A percentile compares a stretch with the other conserved stretches of the same genome.
These are phyloP conservation scores for Catocala sponsa DNA, from an alignment of 2,888 invertebrate species.

Conservation along the genomic window DNA sequence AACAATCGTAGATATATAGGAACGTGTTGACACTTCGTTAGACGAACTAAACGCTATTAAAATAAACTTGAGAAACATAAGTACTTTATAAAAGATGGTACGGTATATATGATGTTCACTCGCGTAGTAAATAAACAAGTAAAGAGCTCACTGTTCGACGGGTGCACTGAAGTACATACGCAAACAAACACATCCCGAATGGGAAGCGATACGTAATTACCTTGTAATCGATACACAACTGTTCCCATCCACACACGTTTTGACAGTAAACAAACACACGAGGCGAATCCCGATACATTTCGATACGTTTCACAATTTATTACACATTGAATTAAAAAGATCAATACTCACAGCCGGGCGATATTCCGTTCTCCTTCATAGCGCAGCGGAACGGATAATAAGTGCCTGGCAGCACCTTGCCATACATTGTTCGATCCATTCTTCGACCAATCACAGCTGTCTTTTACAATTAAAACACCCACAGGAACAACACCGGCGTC, in stretches of 20 bases:
- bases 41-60: slow-evolving; percentile 67
- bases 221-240: slow-evolving; percentile 36
- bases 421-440: slow-evolving; percentile 97
- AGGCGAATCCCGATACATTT: slow-evolving; percentile 20
- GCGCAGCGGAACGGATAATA: slow-evolving; percentile 96
- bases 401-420: slow-evolving; percentile 94
- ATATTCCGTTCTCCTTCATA: slow-evolving; percentile 93
- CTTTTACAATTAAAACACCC: slow-evolving; percentile 81
- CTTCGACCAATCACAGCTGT: slow-evolving; percentile 77
- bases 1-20: slow-evolving; percentile 36
- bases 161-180: slow-evolving; percentile 66
- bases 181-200: slow-evolving; percentile 70
- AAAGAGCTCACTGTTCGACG: slow-evolving; percentile 45
- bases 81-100: slow-evolving; percentile 53
- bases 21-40: slow-evolving; percentile 65
- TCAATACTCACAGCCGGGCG: slow-evolving; percentile 94
- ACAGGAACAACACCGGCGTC: slow-evolving; percentile 74
- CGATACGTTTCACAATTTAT: slow-evolving; percentile 23
- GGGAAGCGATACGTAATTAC: slow-evolving; percentile 54
- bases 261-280: slow-evolving; percentile 40
- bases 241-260: slow-evolving; percentile 30
- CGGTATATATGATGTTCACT: slow-evolving; percentile 36
- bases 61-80: slow-evolving; percentile 70
- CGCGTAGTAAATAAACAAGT: slow-evolving; percentile 61
- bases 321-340: slow-evolving; percentile 46